Base-by-base conservation (phyloP, 2,888 invertebrate species). In the Drosophila pseudotalamancana region DNA sequence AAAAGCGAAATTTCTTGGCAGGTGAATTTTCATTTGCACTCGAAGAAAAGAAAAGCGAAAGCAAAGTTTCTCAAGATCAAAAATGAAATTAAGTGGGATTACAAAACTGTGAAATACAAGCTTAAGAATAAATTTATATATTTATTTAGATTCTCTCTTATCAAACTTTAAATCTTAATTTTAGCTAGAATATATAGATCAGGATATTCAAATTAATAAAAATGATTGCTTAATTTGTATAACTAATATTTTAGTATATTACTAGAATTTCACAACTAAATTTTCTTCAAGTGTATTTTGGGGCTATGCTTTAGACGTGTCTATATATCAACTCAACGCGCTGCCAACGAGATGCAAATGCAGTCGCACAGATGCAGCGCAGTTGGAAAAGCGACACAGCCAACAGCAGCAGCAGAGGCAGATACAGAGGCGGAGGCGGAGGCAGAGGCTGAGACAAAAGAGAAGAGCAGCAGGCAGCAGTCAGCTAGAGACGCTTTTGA, bases 401-500 rank as follows among this genome's bases (percentile, higher is more conserved):
- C 2, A 27, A 11, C 0, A 4, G 35, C 31, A 32, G 50, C 35
- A 12, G 35, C 25, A 49, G 35, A 21, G 23, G 35, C 43, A 57
- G 40, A n/a, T n/a, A 60, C 29, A 40, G 51, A 39, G 14, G 27
- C 11, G 18, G 19, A 3, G 23, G 11, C 11, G 32, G 19, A 32
- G 23, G 60, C 21, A 43, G 53, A 46, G 12, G 39, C 23, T 18
- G 19, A 4, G 19, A 25, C 23, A 39, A 11, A 31, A 43, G 39
- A 29, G 32, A 23, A 46, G 27, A 45, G 50, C 3, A 48, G 49
- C 49, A 49, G 39, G 42, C 56, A 56, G 39, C 16, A 54, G 53
- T 48, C 39, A 70, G 39, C 53, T 54, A 62, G 46, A 53, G 67
- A 57, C 46, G 71, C 79, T 73, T 80, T 78, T 77, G 83, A 75